Conservation (phyloP, 2,888 invertebrate genomes). For the Pristionchus entomophagus region DNA sequence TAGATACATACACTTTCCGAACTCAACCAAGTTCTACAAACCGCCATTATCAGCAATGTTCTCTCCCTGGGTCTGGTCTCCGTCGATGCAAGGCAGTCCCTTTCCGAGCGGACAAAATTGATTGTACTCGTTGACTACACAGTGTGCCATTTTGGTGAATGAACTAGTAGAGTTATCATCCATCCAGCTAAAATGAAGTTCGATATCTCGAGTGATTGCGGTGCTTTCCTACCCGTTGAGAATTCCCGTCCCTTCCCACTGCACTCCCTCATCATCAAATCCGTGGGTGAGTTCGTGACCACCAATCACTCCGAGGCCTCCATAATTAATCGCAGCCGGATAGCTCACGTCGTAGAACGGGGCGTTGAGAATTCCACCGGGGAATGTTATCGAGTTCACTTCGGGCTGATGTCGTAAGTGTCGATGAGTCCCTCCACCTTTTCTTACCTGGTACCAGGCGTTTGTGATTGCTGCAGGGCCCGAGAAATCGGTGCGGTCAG, state of each 20-base stretch:
- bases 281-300: conserved; percentile 96
- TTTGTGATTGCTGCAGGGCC: neutral
- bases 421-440: too few relatives aligned
- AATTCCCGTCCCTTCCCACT: conserved; percentile 68
- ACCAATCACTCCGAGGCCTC: conserved; percentile 98
- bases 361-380: conserved; percentile 68
- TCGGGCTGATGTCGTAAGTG: conserved; percentile 57
- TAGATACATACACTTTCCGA: neutral
- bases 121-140: conserved; percentile 66
- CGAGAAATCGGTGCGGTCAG: conserved; percentile 30
- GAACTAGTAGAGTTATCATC: conserved; percentile 55
- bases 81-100: conserved; percentile 71
- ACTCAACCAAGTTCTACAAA: neutral
- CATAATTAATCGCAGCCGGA: conserved; percentile 81
- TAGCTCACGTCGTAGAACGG: conserved; percentile 71
- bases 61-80: conserved; percentile 79
- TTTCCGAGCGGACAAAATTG: conserved; percentile 67
- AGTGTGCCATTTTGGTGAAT: conserved; percentile 66
- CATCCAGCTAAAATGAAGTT: conserved; percentile 61
- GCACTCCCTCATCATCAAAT: conserved; percentile 85
- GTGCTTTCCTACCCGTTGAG: conserved; percentile 53
- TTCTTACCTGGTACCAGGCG: conserved; percentile 38
- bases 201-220: neutral
- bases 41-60: conserved; percentile 80
- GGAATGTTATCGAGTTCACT: conserved; percentile 73